These are phyloP conservation scores for Trachelus tabidus DNA, from an alignment of 2,888 invertebrate genomes.

Conservation along the genomic window DNA sequence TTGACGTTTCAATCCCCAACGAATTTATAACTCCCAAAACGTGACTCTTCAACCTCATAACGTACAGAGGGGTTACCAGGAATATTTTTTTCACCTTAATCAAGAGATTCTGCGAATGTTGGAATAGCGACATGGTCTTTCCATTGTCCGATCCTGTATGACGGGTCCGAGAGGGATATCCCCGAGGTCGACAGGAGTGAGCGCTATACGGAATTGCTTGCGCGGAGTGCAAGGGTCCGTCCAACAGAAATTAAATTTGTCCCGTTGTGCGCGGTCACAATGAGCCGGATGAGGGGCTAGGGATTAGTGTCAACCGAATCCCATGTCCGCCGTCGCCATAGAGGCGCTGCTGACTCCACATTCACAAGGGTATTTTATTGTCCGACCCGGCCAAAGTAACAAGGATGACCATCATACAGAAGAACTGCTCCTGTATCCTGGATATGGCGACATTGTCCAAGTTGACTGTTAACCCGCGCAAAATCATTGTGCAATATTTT, in stretches of 20 bases:
- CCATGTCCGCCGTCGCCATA: not conserved
- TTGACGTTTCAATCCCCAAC: not conserved
- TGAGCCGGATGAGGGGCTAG: slow-evolving; percentile 36
- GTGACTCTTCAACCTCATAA: not conserved
- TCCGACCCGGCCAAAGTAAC: not conserved
- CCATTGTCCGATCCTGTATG: not conserved
- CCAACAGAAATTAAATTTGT: slow-evolving; percentile 42
- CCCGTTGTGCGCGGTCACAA: slow-evolving; percentile 33
- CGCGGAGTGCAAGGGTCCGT: slow-evolving; percentile 2
- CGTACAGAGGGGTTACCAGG: not conserved
- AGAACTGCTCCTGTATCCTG: not conserved
- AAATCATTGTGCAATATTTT: not conserved
- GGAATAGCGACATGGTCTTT: not conserved
- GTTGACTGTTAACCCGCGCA: not conserved
- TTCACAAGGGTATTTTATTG: not conserved
- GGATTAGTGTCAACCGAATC: slow-evolving; percentile 31
- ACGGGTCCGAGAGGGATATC: not conserved
- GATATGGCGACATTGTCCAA: not conserved
- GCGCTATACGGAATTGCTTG: not conserved
- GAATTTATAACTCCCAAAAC: not conserved
- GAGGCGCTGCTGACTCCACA: not conserved
- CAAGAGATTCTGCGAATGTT: not conserved
- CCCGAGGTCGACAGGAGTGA: not conserved
- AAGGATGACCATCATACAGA: not conserved
- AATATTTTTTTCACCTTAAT: not conserved